Conservation (phyloP, 2,888 invertebrate species). For the Diaperis boleti region DNA sequence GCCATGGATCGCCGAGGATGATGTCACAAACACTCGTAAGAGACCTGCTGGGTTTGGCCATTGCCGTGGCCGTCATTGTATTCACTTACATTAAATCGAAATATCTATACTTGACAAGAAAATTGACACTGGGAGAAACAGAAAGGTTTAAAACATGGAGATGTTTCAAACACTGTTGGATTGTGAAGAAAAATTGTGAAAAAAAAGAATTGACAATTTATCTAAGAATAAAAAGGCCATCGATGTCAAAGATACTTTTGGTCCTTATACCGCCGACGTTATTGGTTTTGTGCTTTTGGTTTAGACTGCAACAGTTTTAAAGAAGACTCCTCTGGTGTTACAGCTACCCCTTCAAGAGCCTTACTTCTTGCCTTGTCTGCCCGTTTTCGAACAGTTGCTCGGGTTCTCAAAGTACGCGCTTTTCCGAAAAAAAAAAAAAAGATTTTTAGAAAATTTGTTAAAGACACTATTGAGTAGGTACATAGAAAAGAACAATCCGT, state of each 20-base stretch:
- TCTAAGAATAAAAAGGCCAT: neutral
- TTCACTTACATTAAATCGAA: conserved; percentile 27
- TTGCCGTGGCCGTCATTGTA: neutral
- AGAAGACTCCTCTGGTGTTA: conserved; percentile 65
- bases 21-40: no score
- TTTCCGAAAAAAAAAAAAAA: conserved; percentile 50
- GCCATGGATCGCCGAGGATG: no score
- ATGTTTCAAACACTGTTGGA: neutral
- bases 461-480: conserved; percentile 64
- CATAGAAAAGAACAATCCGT: no score
- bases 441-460: conserved; percentile 66
- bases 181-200: neutral
- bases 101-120: conserved; percentile 41
- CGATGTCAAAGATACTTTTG: conserved; percentile 66
- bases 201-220: neutral
- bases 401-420: conserved; percentile 46
- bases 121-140: conserved; percentile 42
- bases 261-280: conserved; percentile 71
- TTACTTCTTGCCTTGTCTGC: conserved; percentile 22
- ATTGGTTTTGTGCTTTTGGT: conserved; percentile 72
- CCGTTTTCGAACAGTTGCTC: conserved; percentile 41
- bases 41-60: neutral
- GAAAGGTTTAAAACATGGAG: conserved; percentile 7
- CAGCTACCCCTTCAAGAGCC: conserved; percentile 34
- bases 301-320: conserved; percentile 70